phyloP scores from a whole-genome alignment of 1,140 invertebrate genomes.

The Drosophila repletoides region DNA sequence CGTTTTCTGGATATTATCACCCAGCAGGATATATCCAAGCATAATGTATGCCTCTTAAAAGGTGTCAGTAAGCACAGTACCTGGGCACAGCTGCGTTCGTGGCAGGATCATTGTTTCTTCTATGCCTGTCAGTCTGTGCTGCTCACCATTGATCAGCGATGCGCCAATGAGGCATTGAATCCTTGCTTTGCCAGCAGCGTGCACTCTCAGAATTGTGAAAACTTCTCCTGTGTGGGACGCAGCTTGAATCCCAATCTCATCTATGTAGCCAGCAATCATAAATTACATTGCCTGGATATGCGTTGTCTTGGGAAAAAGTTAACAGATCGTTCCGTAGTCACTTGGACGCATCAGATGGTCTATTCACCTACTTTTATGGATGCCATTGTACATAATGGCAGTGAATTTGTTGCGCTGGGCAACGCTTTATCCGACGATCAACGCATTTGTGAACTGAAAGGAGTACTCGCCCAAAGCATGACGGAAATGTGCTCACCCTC shows the following conservation, averaged over 20 bases:
- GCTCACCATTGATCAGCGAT: conserved; percentile 49
- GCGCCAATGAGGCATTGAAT: conserved; percentile 30
- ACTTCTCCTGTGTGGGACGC: conserved; percentile 40
- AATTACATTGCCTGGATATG: conserved; percentile 58
- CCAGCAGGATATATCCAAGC: conserved; percentile 44
- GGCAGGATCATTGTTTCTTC: conserved; percentile 35
- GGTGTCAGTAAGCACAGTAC: conserved; percentile 22
- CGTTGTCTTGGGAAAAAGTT: conserved; percentile 53
- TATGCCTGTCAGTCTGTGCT: conserved; percentile 53
- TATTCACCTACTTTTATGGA: conserved; percentile 54
- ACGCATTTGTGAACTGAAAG: conserved; percentile 51
- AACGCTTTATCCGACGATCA: conserved; percentile 36
- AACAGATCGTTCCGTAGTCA: conserved; percentile 49
- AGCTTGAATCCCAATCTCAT: conserved; percentile 54
- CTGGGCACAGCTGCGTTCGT: conserved; percentile 53
- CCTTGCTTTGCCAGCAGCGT: conserved; percentile 61
- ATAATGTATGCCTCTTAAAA: conserved; percentile 42
- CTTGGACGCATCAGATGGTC: conserved; percentile 68
- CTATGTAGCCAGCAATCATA: conserved; percentile 67
- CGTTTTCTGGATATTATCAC: conserved; percentile 45
- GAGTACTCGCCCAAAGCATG: background rate
- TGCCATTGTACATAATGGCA: conserved; percentile 16
- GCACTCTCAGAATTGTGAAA: conserved; percentile 37
- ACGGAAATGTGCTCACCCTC: conserved; percentile 37
- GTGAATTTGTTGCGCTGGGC: conserved; percentile 50